phyloP scores from a whole-genome alignment of 2,113 vertebrate genomes.

The Castor canadensis region DNA sequence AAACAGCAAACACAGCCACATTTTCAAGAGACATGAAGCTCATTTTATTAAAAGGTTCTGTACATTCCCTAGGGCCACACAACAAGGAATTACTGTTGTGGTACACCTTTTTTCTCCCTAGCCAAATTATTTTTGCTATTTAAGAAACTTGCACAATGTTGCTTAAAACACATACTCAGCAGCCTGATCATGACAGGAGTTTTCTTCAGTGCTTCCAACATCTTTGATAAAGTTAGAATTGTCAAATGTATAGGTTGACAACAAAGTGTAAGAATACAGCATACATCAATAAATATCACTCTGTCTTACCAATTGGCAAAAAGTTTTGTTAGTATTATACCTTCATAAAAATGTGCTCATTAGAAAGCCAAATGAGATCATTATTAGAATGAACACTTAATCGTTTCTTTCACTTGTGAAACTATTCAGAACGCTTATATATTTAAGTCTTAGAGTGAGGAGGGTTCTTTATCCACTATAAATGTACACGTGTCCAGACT shows the following conservation, averaged over 20 bases:
- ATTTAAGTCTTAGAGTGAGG: not conserved
- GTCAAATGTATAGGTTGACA: not conserved
- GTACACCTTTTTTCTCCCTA: not conserved
- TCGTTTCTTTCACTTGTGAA: not conserved
- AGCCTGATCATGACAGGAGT: not conserved
- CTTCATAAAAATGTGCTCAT: not conserved
- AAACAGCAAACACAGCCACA: not conserved
- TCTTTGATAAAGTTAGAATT: not conserved
- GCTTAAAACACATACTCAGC: not conserved
- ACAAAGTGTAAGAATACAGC: too few species aligned
- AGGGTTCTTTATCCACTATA: not conserved
- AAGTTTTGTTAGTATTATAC: not conserved
- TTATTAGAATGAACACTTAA: not conserved
- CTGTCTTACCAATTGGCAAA: not conserved
- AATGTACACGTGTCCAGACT: accelerated
- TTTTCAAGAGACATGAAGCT: slow-evolving; percentile 13
- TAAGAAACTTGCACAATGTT: not conserved
- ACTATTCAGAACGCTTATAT: not conserved
- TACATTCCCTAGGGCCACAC: not conserved
- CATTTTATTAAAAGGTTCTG: not conserved
- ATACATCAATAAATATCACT: not conserved
- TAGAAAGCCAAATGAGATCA: not conserved
- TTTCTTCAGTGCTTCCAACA: not conserved
- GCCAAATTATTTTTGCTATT: slow-evolving; percentile 21
- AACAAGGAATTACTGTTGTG: accelerated